A percentile compares a stretch with the other conserved stretches of the same genome.
phyloP scores from a whole-genome alignment of 2,113 vertebrate genomes.

The Macaca mulatta region DNA sequence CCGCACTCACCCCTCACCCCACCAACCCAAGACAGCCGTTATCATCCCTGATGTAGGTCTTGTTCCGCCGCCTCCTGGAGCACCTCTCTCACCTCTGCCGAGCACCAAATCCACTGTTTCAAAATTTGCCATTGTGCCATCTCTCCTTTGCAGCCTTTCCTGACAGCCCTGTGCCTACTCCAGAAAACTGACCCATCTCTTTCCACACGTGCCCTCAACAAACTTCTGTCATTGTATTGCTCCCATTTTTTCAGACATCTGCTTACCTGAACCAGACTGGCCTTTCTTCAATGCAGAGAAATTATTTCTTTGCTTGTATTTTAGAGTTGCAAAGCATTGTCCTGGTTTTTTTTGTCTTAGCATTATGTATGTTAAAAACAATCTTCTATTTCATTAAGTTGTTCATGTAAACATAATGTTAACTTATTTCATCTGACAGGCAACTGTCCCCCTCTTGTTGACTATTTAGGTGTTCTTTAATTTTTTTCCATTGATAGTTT shows the following conservation, averaged over 20 bases:
- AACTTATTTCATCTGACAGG: neutral
- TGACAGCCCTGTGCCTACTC: neutral
- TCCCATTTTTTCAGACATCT: neutral
- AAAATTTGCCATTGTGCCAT: neutral
- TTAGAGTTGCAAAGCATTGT: neutral
- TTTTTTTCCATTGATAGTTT: neutral
- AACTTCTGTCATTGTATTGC: neutral
- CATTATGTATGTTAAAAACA: neutral
- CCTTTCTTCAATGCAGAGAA: neutral
- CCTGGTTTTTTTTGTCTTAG: neutral
- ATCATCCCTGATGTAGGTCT: neutral
- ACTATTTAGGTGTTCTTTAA: neutral
- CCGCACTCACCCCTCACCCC: fast-evolving
- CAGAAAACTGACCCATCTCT: neutral
- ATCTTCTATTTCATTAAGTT: neutral
- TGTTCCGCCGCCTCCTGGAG: neutral
- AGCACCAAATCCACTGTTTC: neutral
- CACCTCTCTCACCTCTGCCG: fast-evolving
- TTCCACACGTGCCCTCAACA: neutral
- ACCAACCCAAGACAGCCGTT: fast-evolving
- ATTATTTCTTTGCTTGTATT: neutral
- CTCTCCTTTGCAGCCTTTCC: neutral
- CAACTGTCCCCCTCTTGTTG: neutral
- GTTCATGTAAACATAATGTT: neutral
- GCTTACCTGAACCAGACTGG: neutral